Conservation (phyloP, 1,140 invertebrate species). For the Heliconius himera region DNA sequence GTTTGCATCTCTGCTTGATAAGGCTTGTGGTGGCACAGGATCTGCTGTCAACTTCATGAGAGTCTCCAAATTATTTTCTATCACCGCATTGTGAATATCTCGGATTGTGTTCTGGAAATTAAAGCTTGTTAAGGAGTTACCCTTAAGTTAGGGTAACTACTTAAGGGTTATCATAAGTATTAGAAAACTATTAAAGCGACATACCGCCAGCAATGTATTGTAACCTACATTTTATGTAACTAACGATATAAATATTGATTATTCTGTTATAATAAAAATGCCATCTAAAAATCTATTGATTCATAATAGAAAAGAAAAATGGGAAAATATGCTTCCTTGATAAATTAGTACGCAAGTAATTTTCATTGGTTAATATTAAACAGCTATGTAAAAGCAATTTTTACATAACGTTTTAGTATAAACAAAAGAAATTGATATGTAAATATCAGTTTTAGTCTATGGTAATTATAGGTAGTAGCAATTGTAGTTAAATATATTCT, state of each 20-base stretch:
- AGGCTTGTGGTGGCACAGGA: conserved; percentile 87
- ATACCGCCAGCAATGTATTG: neutral
- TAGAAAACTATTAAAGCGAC: neutral
- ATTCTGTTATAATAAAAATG: neutral
- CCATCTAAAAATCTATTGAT: neutral
- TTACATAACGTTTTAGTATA: no score
- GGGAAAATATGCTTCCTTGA: neutral
- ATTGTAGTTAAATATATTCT: neutral
- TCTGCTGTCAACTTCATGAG: conserved; percentile 85
- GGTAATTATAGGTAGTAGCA: neutral
- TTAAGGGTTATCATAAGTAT: neutral
- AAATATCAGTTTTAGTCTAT: neutral
- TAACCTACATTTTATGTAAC: neutral
- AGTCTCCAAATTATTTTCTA: conserved; percentile 89
- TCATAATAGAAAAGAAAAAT: neutral
- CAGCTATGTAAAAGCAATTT: no score
- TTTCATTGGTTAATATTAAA: no score
- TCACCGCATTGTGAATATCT: conserved; percentile 89
- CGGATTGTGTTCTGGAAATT: conserved; percentile 88
- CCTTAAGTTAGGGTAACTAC: neutral
- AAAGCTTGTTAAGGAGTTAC: neutral
- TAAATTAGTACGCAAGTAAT: neutral
- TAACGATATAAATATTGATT: neutral
- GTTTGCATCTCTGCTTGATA: conserved; percentile 90
- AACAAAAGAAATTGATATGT: neutral